These are phyloP conservation scores for Glyphotaelius pellucidus DNA, from an alignment of 2,888 invertebrate species.

Conservation along the genomic window DNA sequence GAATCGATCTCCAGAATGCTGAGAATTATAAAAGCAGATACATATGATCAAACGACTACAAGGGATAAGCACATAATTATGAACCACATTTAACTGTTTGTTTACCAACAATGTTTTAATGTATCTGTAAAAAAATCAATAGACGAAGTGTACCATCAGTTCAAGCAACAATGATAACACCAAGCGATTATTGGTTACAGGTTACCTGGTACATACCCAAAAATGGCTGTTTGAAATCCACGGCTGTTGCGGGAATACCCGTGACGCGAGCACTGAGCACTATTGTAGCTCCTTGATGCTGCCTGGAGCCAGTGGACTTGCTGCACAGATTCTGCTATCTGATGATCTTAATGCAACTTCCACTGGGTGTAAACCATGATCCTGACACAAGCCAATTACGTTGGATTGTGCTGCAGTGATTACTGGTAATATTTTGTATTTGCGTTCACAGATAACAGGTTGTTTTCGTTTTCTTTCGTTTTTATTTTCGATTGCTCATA, in stretches of 20 bases:
- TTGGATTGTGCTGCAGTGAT: not conserved
- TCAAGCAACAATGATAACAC: not conserved
- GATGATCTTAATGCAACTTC: not conserved
- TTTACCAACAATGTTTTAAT: not conserved
- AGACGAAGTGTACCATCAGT: not conserved
- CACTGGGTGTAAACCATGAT: not conserved
- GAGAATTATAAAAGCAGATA: too few relatives aligned
- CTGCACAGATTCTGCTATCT: not conserved
- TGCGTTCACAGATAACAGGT: not conserved
- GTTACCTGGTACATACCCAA: slow-evolving; percentile 53
- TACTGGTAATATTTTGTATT: not conserved
- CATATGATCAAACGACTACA: not conserved
- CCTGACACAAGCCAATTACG: not conserved
- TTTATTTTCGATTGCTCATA: not conserved
- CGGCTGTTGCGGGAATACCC: slow-evolving; percentile 49
- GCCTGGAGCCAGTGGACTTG: not conserved
- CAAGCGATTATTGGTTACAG: not conserved
- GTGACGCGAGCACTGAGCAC: not conserved
- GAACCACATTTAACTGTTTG: not conserved
- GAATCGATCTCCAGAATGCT: too few relatives aligned
- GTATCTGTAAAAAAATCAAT: not conserved
- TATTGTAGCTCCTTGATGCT: not conserved
- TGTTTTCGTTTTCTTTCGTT: not conserved
- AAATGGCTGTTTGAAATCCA: slow-evolving; percentile 58
- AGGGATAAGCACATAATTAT: not conserved